Conservation (phyloP, 2,113 vertebrate genomes). For the Machaerirhynchus nigripectus region DNA sequence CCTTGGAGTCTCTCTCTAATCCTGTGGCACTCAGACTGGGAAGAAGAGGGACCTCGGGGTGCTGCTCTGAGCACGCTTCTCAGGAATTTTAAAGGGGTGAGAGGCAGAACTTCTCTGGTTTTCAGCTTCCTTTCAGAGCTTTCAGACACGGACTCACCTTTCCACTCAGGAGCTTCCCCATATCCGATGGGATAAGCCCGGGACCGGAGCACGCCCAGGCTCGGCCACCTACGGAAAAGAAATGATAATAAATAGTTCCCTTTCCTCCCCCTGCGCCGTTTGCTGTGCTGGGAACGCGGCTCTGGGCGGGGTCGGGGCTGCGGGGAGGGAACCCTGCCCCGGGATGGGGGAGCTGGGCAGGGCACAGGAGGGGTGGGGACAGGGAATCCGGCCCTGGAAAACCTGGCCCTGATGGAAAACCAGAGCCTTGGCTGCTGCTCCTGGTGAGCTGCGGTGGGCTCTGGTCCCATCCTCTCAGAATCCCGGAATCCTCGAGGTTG, state of each 20-base stretch:
- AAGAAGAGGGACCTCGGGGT: neutral
- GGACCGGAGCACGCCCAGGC: neutral
- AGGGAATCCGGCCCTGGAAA: neutral
- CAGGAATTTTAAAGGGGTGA: neutral
- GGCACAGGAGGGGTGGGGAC: neutral
- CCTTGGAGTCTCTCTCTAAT: neutral
- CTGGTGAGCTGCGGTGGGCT: neutral
- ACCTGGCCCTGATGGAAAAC: neutral
- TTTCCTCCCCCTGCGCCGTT: neutral
- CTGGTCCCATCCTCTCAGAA: neutral
- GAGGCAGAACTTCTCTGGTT: neutral
- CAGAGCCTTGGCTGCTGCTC: neutral
- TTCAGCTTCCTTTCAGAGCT: neutral
- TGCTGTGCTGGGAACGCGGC: neutral
- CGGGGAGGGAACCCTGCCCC: neutral
- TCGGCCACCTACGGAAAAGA: neutral
- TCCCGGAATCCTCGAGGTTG: rapidly evolving
- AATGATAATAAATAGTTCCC: neutral
- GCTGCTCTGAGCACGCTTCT: neutral
- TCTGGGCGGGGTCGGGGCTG: neutral
- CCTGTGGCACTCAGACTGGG: neutral
- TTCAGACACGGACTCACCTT: neutral
- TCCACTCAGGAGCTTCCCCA: neutral
- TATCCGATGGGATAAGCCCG: rapidly evolving
- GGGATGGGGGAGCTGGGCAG: too few relatives aligned